Evolutionary conservation across 2,888 invertebrate species (phyloP).

Genomic region (Hipparchia semele): DNA sequence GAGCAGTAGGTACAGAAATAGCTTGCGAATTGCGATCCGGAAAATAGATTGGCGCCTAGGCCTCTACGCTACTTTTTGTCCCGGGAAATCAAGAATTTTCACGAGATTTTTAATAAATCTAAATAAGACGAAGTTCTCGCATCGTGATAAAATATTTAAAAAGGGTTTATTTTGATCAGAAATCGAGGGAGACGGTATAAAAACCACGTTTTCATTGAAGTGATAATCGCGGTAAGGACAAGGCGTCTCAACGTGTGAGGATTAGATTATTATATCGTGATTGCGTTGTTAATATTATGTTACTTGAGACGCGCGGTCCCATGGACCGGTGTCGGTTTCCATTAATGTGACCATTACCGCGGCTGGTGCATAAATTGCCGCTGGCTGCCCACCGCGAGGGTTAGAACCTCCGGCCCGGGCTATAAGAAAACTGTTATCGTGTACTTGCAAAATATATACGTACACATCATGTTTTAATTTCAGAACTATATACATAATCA

Average conservation of each 20-base stretch:
- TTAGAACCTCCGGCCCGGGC: conserved; percentile 14
- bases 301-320: conserved; percentile 60
- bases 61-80: too few species aligned
- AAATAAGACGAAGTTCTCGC: too few species aligned
- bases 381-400: conserved; percentile 57
- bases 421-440: conserved; percentile 10
- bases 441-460: background rate
- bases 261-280: conserved; percentile 72
- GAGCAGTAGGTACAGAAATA: too few species aligned
- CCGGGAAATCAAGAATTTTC: too few species aligned
- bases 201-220: conserved; percentile 13
- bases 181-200: conserved; percentile 9
- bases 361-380: conserved; percentile 71
- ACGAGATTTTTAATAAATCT: too few species aligned
- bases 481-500: too few species aligned
- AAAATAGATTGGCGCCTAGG: too few species aligned
- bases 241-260: conserved; percentile 64
- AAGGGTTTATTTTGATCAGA: conserved; percentile 1
- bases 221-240: conserved; percentile 43
- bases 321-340: conserved; percentile 72
- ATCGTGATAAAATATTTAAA: background rate
- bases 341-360: conserved; percentile 71
- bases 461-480: too few species aligned
- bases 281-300: conserved; percentile 75
- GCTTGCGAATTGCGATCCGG: too few species aligned